Conservation (phyloP, 2,113 vertebrate genomes). For the Ptilonorhynchus violaceus region DNA sequence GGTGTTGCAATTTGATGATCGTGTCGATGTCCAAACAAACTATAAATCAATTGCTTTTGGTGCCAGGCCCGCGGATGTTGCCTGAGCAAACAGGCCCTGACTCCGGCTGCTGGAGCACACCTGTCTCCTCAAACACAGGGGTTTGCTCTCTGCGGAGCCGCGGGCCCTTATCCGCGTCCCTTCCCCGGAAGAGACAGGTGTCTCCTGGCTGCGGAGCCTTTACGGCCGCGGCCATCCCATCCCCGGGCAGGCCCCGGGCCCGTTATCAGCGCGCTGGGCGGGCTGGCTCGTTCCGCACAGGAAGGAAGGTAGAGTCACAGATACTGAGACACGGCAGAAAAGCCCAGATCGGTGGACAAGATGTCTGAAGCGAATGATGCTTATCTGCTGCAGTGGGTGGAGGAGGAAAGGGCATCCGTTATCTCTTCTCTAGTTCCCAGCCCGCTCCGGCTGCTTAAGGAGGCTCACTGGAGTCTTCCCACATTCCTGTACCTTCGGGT, state of each 20-base stretch:
- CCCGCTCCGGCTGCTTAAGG: slow-evolving; percentile 33
- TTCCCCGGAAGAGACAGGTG: slow-evolving; percentile 35
- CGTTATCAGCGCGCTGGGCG: neutral
- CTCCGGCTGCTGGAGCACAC: neutral
- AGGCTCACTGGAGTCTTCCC: slow-evolving; percentile 51
- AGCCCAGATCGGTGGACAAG: slow-evolving; percentile 63
- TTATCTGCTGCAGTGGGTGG: slow-evolving; percentile 60
- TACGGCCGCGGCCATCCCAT: neutral
- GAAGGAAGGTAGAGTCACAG: slow-evolving; percentile 59
- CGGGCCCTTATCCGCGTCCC: neutral
- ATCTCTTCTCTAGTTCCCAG: slow-evolving; percentile 55
- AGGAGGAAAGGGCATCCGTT: slow-evolving; percentile 59
- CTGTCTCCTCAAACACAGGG: slow-evolving; percentile 28
- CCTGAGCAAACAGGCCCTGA: slow-evolving; percentile 43
- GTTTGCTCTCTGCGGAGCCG: slow-evolving; percentile 33
- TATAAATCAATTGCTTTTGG: slow-evolving; percentile 8
- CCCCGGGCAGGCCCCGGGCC: neutral
- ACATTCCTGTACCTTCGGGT: slow-evolving; percentile 19
- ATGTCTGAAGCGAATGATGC: slow-evolving; percentile 58
- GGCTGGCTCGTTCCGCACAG: neutral
- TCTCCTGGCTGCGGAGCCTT: neutral
- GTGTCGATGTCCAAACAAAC: slow-evolving; percentile 13
- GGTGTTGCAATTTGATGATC: neutral
- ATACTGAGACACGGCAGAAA: slow-evolving; percentile 21
- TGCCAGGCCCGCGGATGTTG: neutral